A percentile compares a stretch with the other conserved stretches of the same genome.
phyloP scores from a whole-genome alignment of 2,888 invertebrate species.

The Nezara viridula region DNA sequence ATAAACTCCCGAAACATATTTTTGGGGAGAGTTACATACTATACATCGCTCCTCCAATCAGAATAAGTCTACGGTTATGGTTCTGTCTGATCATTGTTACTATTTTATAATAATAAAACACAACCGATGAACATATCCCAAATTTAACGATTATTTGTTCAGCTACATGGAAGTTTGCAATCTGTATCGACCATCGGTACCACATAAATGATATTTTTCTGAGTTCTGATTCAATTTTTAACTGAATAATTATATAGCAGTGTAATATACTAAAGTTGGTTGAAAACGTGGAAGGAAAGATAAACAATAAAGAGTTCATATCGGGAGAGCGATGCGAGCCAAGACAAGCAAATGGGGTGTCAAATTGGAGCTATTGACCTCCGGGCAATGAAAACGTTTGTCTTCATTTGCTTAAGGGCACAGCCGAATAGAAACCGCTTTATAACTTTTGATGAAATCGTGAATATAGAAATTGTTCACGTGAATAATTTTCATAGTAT shows the following conservation, averaged over 20 bases:
- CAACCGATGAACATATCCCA: not conserved
- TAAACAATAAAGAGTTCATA: not conserved
- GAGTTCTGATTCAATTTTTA: not conserved
- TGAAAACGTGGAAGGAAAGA: not conserved
- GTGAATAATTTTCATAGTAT: too few relatives aligned
- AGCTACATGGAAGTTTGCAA: not conserved
- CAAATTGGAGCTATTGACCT: constrained; percentile 23
- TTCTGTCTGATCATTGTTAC: not conserved
- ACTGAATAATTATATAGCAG: too few relatives aligned
- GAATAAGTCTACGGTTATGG: too few relatives aligned
- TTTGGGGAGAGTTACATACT: too few relatives aligned
- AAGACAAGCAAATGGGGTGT: not conserved
- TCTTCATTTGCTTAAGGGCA: constrained; percentile 14
- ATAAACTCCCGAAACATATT: too few relatives aligned
- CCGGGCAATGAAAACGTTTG: constrained; percentile 22
- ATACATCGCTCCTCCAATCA: too few relatives aligned
- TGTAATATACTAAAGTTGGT: not conserved
- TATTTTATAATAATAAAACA: not conserved
- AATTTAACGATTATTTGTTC: not conserved
- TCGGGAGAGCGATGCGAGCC: not conserved
- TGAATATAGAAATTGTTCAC: too few relatives aligned
- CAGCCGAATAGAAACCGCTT: not conserved
- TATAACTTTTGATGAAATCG: not conserved
- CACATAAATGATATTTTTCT: not conserved
- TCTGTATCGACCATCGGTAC: not conserved